Evolutionary conservation across 2,113 vertebrate species (phyloP), one percentile per base, ranked within the genome.

Genomic region (Talpa occidentalis): DNA sequence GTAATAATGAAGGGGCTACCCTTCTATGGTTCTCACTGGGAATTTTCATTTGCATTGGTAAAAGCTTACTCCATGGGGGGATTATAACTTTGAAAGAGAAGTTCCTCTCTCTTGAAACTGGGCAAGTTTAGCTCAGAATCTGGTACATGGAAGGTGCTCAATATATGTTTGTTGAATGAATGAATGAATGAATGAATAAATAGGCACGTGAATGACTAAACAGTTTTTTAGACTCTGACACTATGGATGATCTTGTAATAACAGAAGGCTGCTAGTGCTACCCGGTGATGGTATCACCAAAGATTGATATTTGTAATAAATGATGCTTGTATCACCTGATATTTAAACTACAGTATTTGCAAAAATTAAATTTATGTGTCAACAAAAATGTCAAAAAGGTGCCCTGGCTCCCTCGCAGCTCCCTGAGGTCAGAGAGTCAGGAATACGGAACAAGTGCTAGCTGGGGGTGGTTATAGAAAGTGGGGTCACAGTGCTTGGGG

Each of bases 331-430:
- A 54, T 40, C n/a, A 28, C 7, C 26, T 94, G 64, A 49, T 59
- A 40, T 52, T 85, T 37, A 44, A 70, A 15, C 24, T 49, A 9
- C 7, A 49, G 32, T 77, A 76, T 69, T 82, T 88, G 64, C 2
- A 54, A 35, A 44, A 76, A 84, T 30, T 80, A 59, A 64, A 16
- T 47, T 44, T 69, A 72, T 1, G 40, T 47, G 24, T 40, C 30
- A 80, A 26, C 28, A 30, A 28, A 28, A 35, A 73, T 22, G 37
- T 2, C 2, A 22, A 70, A 52, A 40, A 72, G 69, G 28, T 0
- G 0, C 30, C 10, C 19, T 19, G 15, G 32, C 8, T 32, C 28
- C 32, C 19, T 11, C 0, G 0, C 1, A 1, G 21, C 40, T 15
- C 26, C 72, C 49, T 3, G 47, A 21, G 1, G 3, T 49, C 19